Base-by-base conservation (phyloP, 2,797 vertebrate genomes). In the Phoeniculus purpureus region DNA sequence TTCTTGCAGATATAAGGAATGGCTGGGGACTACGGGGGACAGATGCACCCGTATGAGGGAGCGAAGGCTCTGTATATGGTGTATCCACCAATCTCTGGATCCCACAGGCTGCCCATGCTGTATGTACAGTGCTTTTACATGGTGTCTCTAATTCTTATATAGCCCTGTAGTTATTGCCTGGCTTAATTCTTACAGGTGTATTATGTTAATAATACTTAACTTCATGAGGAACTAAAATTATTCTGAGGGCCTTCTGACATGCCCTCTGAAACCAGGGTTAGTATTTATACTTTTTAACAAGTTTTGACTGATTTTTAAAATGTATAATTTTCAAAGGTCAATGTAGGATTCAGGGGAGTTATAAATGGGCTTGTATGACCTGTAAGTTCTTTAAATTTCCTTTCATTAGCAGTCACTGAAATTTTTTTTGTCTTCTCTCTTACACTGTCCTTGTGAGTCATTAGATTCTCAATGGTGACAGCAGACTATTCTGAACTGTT, bases 1-100 rank as follows among this genome's bases (percentile, higher is more conserved):
- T 83, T 66, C 29, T 89, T 94, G 60, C 71, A 93, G 81, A 76
- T 81, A 45, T 61, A 80, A 89, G 84, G 56, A 94, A 54, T 55
- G 22, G 26, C 75, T 81, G 87, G 50, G 76, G 59, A 54, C 68
- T 92, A 3, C 17, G 37, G 54, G 64, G 68, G 22, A 66, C 68
- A 83, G 54, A 47, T 85, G 58, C 47, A 83, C 37, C 79, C 70
- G 65, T 67, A 21, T 65, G 75, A 90, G 65, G 31, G 66, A 92
- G 26, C 13, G 9, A 75, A 92, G 50, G 37, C 68, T 92, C 74
- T 83, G 2, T 82, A 15, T 77, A 6, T 87, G 80, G 74, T 91
- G 3, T 88, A 70, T 81, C 32, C 79, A 3, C 56, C 43, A 8
- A 90, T 83, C 68, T 89, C 68, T 68, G 64, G 91, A 82, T 84